Percentiles rank a stretch among this genome's conserved stretches.
phyloP scores from a whole-genome alignment of 2,888 invertebrate species.

The Rotaria magnacalcarata region DNA sequence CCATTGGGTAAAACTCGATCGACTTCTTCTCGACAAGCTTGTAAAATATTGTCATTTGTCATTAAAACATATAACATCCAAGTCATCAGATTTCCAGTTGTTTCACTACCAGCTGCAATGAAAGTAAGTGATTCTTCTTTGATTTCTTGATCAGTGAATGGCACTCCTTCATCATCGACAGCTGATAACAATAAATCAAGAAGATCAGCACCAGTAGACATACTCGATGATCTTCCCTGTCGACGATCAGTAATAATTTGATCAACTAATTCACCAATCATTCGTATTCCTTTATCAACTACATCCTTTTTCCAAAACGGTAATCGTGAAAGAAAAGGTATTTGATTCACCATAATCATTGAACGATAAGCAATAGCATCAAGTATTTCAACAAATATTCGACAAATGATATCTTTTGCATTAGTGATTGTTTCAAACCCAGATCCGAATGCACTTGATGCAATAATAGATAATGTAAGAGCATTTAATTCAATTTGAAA shows the following conservation, averaged over 20 bases:
- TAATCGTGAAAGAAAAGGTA: background rate
- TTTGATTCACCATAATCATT: background rate
- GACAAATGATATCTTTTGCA: background rate
- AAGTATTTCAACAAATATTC: background rate
- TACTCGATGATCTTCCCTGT: background rate
- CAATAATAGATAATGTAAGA: background rate
- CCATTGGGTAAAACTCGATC: background rate
- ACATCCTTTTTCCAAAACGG: background rate
- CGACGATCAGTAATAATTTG: background rate
- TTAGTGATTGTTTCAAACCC: background rate
- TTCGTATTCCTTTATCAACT: background rate
- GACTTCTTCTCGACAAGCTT: background rate
- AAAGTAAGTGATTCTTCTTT: background rate
- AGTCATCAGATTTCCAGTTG: background rate
- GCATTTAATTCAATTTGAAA: background rate
- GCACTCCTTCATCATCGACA: background rate
- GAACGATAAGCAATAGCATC: background rate
- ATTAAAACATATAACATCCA: background rate
- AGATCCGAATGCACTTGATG: background rate
- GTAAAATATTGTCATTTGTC: background rate
- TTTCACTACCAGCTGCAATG: background rate
- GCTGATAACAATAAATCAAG: background rate
- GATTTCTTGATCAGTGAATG: background rate
- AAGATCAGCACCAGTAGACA: background rate
- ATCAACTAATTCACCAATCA: background rate